Evolutionary conservation across 1,140 invertebrate species (phyloP), one percentile per base, ranked within the genome.

Genomic region (Lordiphosa stackelbergi): DNA sequence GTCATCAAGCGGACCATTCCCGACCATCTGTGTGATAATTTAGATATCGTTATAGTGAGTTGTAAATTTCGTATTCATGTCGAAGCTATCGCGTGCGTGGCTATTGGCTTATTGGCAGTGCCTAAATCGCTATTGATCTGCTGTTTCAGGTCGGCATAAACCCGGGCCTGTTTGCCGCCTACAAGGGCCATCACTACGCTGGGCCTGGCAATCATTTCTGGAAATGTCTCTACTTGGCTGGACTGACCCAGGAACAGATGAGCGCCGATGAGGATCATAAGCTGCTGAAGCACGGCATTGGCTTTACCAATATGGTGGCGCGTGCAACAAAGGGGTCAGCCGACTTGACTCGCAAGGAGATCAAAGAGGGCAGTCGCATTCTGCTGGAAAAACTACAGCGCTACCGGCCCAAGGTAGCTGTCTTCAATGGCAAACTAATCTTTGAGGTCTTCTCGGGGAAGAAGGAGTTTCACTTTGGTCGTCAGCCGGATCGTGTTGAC

Each of bases 121-220:
- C 24, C 10, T 22, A 45, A 43, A 12, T 8, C 12, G 19, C n/a
- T 24, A 11, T 40, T 46, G 19, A 16, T n/a, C 6, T 36, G 22
- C 22, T 24, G 22, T 54, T 53, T 10, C 90, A 98, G 97, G 96
- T 99, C 89, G 97, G 97, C 63, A 98, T 99, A 70, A 98, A 99
- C 90, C 97, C 97, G 37, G 97, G 97, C 3, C 89, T 98, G 68
- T 97, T 97, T 90, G 96, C 97, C 53, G 97, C 97, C 48, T 98
- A 97, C 89, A 97, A 98, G 89, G 97, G 97, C 6, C 97, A 98
- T 89, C 97, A 99, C 88, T 99, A 99, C 90, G 97, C 97, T 42
- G 97, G 97, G 47, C 97, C 97, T 52, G 97, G 97, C 31, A 99
- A 99, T 90, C 97, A 99, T 90, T 98, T 99, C 89, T 99, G 97